Conservation (phyloP, 2,888 invertebrate species). For the Tetragonula carbonaria region DNA sequence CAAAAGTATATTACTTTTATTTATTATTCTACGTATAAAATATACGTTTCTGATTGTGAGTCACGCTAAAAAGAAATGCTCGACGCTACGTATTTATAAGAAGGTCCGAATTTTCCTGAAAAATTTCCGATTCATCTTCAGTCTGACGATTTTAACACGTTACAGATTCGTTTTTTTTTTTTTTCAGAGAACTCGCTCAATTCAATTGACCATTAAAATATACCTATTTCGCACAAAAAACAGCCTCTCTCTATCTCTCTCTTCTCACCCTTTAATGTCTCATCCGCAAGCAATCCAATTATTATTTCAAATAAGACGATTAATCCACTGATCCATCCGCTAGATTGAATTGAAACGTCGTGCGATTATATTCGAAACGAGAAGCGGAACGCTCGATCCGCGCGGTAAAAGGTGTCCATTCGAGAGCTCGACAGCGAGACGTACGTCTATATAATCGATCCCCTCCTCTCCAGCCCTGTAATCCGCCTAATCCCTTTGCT, state of each 20-base stretch:
- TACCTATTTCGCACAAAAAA: neutral
- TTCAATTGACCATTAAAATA: neutral
- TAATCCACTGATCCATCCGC: neutral
- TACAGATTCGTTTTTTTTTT: neutral
- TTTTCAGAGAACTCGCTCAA: neutral
- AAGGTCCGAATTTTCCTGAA: neutral
- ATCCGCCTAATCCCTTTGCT: conserved; percentile 24
- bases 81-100: neutral
- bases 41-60: too few species aligned
- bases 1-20: too few species aligned
- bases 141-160: neutral
- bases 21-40: too few species aligned
- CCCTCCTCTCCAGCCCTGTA: neutral
- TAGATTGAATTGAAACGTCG: neutral
- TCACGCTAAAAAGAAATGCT: neutral
- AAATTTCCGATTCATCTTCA: neutral
- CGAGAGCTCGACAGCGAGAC: conserved; percentile 2
- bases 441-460: conserved; percentile 2
- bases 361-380: neutral
- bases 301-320: neutral
- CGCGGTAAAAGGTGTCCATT: neutral
- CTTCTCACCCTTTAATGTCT: neutral
- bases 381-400: neutral
- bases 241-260: neutral
- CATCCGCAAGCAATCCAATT: neutral